Percentiles rank a stretch among this genome's conserved stretches.
Conservation (phyloP, 2,888 invertebrate species). For the Eupithecia dodoneata region DNA sequence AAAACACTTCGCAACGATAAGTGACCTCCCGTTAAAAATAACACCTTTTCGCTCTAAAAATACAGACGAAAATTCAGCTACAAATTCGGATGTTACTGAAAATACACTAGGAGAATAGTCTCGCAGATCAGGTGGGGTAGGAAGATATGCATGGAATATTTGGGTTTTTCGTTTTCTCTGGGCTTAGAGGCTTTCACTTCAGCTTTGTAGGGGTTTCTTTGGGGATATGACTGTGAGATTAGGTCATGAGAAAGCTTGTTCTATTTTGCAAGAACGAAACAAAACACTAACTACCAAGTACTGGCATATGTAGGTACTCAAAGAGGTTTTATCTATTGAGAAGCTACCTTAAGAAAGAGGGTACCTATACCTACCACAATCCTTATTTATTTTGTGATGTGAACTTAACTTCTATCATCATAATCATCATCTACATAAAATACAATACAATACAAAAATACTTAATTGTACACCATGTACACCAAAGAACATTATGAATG, state of each 20-base stretch:
- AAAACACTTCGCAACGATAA: conserved; percentile 41
- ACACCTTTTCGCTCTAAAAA: conserved; percentile 40
- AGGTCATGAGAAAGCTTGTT: background rate
- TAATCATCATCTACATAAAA: too few species aligned
- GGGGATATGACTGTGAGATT: background rate
- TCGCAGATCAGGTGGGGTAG: conserved; percentile 9
- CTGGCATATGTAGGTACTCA: background rate
- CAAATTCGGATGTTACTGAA: conserved; percentile 30
- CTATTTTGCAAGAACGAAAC: background rate
- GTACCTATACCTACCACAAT: too few species aligned
- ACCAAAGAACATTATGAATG: too few species aligned
- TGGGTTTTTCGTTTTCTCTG: conserved; percentile 1
- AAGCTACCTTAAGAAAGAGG: too few species aligned
- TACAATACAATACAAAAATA: too few species aligned
- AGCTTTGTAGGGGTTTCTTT: background rate
- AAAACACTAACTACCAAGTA: background rate
- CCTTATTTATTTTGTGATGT: background rate
- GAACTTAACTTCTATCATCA: background rate
- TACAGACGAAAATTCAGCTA: conserved; percentile 39
- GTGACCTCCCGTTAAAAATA: conserved; percentile 42
- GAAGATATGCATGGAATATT: conserved; percentile 26
- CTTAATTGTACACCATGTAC: too few species aligned
- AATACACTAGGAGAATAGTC: conserved; percentile 22
- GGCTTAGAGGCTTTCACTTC: conserved; percentile 2
- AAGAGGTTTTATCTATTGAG: background rate